Evolutionary conservation across 1,140 invertebrate genomes (phyloP).

Genomic region (Potamilus streckersoni): DNA sequence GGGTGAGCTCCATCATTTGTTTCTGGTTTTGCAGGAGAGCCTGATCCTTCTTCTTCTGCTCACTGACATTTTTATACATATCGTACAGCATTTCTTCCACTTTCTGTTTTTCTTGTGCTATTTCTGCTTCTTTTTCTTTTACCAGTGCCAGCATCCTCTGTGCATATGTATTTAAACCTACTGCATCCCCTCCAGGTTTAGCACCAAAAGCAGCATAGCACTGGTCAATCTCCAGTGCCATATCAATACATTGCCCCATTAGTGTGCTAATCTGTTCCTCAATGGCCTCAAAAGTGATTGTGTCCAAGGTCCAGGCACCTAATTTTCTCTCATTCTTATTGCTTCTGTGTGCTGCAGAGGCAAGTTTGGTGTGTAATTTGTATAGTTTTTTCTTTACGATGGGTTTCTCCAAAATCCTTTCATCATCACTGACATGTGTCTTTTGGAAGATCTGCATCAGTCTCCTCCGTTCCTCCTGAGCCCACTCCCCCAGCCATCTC

Average conservation of each 20-base stretch:
- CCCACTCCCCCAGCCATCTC: constrained; percentile 20
- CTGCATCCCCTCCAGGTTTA: constrained; percentile 5
- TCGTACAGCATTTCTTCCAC: constrained; percentile 10
- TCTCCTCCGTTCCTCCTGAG: neutral
- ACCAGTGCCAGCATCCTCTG: constrained; percentile 4
- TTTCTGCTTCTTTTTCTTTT: neutral
- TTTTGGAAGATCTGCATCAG: too few relatives aligned
- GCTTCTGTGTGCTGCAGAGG: too few relatives aligned
- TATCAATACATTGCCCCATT: constrained; percentile 6
- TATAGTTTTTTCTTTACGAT: too few relatives aligned
- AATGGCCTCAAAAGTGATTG: constrained; percentile 21
- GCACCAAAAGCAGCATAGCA: constrained; percentile 21
- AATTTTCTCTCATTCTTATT: too few relatives aligned
- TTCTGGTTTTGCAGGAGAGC: too few relatives aligned
- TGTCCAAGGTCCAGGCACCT: too few relatives aligned
- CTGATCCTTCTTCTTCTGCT: too few relatives aligned
- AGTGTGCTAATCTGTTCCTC: constrained; percentile 8
- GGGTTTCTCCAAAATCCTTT: too few relatives aligned
- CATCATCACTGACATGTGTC: too few relatives aligned
- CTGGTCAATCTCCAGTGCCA: constrained; percentile 15
- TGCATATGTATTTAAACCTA: constrained; percentile 13
- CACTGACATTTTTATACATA: neutral
- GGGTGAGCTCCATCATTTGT: too few relatives aligned
- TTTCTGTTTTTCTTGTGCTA: constrained; percentile 7
- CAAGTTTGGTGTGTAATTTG: too few relatives aligned